Evolutionary conservation across 37 sponge, comb jelly and placozoan species (phyloP).

Genomic region (Beroe ovata): DNA sequence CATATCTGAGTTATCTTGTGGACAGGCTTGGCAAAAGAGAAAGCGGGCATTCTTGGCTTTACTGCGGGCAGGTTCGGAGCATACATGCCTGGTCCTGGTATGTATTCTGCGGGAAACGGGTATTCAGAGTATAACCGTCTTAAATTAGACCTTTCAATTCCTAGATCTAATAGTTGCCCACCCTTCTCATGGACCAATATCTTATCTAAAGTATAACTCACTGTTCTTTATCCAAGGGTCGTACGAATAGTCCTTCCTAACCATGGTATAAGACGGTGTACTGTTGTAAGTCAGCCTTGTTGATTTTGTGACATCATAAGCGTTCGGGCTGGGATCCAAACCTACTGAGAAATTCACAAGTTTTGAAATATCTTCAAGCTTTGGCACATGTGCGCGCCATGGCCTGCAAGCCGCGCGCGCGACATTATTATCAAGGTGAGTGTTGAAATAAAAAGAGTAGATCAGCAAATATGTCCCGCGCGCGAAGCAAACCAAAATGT

Average conservation of each 20-base stretch:
- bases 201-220: too few species aligned
- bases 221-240: constrained; percentile 25
- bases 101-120: not conserved
- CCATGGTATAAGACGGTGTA: constrained; percentile 31
- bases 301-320: not conserved
- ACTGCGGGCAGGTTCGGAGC: constrained; percentile 30
- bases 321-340: constrained; percentile 2
- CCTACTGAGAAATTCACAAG: too few species aligned
- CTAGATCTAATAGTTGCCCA: too few species aligned
- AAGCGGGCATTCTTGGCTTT: constrained; percentile 46
- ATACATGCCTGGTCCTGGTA: constrained; percentile 36
- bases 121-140: too few species aligned
- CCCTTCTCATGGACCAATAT: too few species aligned
- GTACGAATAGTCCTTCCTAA: constrained; percentile 26
- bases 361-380: too few species aligned
- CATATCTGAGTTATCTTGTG: constrained; percentile 8
- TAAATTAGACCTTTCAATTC: too few species aligned
- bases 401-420: not conserved
- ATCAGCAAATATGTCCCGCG: too few species aligned
- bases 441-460: not conserved
- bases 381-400: not conserved
- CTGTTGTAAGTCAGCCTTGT: not conserved
- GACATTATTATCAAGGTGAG: not conserved
- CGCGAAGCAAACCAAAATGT: too few species aligned
- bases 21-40: constrained; percentile 32